Conservation (phyloP, 92 coral and sea anemone species). For the Scolanthus callimorphus region DNA sequence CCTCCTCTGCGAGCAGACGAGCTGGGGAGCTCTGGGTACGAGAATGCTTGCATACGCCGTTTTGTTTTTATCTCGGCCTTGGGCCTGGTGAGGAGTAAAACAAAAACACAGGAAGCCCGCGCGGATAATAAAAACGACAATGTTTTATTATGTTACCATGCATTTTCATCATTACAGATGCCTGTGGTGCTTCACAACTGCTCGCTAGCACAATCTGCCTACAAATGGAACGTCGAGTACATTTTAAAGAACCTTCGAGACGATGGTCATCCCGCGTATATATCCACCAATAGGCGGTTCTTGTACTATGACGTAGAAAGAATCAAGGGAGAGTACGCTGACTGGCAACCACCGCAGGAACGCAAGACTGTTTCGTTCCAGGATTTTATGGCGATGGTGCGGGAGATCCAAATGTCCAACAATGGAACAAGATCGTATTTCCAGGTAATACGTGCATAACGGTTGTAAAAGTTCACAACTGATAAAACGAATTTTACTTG, state of each 20-base stretch:
- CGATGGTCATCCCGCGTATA: conserved; percentile 61
- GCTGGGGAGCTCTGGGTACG: too few species aligned
- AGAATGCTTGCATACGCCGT: too few species aligned
- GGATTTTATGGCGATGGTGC: conserved; percentile 53
- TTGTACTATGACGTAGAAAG: conserved; percentile 61
- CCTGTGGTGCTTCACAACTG: conserved; percentile 83
- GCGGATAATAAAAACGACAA: too few species aligned
- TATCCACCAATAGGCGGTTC: conserved; percentile 61
- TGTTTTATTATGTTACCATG: background rate
- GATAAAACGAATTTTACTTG: too few species aligned
- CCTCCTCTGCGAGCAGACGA: too few species aligned
- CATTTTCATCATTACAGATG: conserved; percentile 14
- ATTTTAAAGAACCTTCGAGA: conserved; percentile 72
- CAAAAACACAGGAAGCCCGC: too few species aligned
- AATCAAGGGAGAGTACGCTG: conserved; percentile 40
- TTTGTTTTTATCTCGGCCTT: too few species aligned
- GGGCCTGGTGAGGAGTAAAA: background rate
- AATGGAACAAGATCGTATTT: conserved; percentile 88
- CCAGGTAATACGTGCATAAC: too few species aligned
- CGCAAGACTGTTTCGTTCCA: conserved; percentile 41
- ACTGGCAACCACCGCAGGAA: conserved; percentile 70
- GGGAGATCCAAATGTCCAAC: conserved; percentile 37
- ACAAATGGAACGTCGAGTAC: conserved; percentile 78
- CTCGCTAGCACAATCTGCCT: conserved; percentile 68
- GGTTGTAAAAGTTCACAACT: too few species aligned